Percentiles rank a stretch among this genome's conserved stretches.
These are phyloP conservation scores for Labia minor DNA, from an alignment of 2,888 invertebrate species.

Conservation along the genomic window DNA sequence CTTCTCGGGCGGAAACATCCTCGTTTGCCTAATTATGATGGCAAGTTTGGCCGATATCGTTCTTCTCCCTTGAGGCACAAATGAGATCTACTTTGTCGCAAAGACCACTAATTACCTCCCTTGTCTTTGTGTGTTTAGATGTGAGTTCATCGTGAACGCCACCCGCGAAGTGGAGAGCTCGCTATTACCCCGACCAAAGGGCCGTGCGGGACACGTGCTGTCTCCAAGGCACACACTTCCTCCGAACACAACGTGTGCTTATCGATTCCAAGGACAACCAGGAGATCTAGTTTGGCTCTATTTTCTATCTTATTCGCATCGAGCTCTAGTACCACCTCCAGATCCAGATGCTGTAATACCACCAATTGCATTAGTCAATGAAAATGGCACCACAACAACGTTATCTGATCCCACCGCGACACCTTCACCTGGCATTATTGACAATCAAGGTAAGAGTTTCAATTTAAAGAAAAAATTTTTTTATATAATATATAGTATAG, in stretches of 20 bases:
- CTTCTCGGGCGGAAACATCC: too few relatives aligned
- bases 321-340: constrained; percentile 53
- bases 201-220: constrained; percentile 59
- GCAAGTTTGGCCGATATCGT: too few relatives aligned
- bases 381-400: constrained; percentile 31
- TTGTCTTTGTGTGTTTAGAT: constrained; percentile 35
- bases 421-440: not conserved
- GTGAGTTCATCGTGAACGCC: constrained; percentile 68
- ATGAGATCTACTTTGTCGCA: too few relatives aligned
- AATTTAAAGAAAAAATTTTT: too few relatives aligned
- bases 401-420: constrained; percentile 15
- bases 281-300: constrained; percentile 78
- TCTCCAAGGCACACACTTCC: constrained; percentile 76
- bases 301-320: constrained; percentile 73
- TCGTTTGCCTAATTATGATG: too few relatives aligned
- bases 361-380: constrained; percentile 26
- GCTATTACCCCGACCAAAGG: constrained; percentile 36
- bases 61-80: too few relatives aligned
- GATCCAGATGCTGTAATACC: constrained; percentile 32
- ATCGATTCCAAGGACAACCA: constrained; percentile 67
- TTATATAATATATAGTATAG: too few relatives aligned
- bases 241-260: constrained; percentile 76
- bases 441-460: not conserved
- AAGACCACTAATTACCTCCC: too few relatives aligned
- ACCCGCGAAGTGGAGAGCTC: constrained; percentile 22